Evolutionary conservation across 2,113 vertebrate species (phyloP).

Genomic region (Phylloscopus trochiloides): DNA sequence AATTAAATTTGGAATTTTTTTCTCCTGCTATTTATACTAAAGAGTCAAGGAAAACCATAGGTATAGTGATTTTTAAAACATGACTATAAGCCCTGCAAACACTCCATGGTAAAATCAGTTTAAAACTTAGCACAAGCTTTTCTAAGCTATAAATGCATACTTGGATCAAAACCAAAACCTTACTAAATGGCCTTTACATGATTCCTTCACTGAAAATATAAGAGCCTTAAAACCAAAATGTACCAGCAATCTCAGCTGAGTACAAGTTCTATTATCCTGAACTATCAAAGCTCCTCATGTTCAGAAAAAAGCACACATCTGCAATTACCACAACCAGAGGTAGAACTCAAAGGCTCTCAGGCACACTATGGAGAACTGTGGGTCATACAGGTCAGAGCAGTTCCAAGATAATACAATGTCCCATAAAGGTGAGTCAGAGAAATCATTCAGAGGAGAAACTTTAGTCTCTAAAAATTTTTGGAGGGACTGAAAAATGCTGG

Average conservation of each 20-base stretch:
- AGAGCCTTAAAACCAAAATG: not conserved
- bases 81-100: not conserved
- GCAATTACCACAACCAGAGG: not conserved
- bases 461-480: not conserved
- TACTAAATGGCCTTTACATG: not conserved
- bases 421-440: not conserved
- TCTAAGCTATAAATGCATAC: not conserved
- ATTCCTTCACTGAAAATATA: not conserved
- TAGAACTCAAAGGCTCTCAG: not conserved
- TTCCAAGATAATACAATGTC: not conserved
- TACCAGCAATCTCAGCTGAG: not conserved
- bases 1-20: not conserved
- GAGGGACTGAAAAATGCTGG: not conserved
- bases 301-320: not conserved
- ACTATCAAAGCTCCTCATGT: not conserved
- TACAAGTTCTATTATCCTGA: not conserved
- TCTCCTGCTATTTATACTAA: not conserved
- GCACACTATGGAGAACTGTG: not conserved
- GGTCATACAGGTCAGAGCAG: not conserved
- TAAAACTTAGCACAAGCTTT: not conserved
- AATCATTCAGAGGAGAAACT: not conserved
- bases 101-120: not conserved
- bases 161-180: not conserved
- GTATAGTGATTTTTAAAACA: not conserved
- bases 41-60: not conserved